These are phyloP conservation scores for Diachrysia chrysitis DNA, from an alignment of 2,888 invertebrate species.

Conservation along the genomic window DNA sequence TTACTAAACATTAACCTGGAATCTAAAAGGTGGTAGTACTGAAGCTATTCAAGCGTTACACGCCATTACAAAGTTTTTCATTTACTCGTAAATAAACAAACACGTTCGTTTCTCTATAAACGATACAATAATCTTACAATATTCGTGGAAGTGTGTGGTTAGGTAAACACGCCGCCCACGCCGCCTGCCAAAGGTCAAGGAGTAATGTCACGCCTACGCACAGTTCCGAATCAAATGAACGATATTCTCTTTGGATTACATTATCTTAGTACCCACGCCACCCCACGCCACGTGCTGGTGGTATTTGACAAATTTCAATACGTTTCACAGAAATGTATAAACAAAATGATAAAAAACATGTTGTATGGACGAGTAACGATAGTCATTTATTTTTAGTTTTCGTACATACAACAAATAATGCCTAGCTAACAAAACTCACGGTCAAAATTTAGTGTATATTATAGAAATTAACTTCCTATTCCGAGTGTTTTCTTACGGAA, in stretches of 20 bases:
- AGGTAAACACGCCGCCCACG: slow-evolving; percentile 59
- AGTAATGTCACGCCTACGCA: slow-evolving; percentile 61
- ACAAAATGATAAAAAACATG: slow-evolving; percentile 12
- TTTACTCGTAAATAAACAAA: slow-evolving; percentile 21
- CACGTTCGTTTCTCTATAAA: slow-evolving; percentile 25
- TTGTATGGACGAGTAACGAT: no score
- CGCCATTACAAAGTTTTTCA: slow-evolving; percentile 13
- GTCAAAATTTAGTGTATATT: slow-evolving; percentile 38
- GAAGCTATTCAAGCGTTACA: slow-evolving; percentile 20
- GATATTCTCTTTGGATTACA: slow-evolving; percentile 55
- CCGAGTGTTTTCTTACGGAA: slow-evolving; percentile 62
- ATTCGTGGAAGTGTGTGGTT: slow-evolving; percentile 35
- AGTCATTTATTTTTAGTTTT: no score
- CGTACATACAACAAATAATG: background rate
- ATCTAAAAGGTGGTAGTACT: background rate
- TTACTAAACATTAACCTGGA: background rate
- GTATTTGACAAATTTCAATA: slow-evolving; percentile 26
- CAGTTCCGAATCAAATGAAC: slow-evolving; percentile 51
- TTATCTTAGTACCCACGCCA: slow-evolving; percentile 49
- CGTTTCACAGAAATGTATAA: slow-evolving; percentile 20
- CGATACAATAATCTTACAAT: slow-evolving; percentile 32
- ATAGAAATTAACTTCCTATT: slow-evolving; percentile 61
- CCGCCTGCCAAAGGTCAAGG: slow-evolving; percentile 62
- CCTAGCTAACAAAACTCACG: slow-evolving; percentile 19
- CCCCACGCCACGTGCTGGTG: slow-evolving; percentile 23